A percentile compares a stretch with the other conserved stretches of the same genome.
phyloP scores from a whole-genome alignment of 2,888 invertebrate species.

The Euclidia mi region DNA sequence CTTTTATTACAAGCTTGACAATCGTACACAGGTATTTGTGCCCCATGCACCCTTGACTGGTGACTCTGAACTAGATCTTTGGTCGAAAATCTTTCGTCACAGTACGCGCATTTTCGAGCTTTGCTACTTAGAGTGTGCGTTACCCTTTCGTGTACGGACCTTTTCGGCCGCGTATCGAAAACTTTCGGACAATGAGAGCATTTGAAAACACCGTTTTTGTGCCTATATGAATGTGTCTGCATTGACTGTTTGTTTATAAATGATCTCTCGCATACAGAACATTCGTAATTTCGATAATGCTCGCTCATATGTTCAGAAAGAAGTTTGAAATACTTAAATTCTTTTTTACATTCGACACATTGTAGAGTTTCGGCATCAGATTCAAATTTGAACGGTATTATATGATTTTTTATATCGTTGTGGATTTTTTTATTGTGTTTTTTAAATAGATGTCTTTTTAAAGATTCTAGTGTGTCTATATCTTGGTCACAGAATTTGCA shows the following conservation, averaged over 20 bases:
- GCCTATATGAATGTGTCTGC: slow-evolving; percentile 55
- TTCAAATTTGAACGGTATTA: slow-evolving; percentile 76
- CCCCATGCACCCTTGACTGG: slow-evolving; percentile 63
- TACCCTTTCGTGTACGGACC: slow-evolving; percentile 71
- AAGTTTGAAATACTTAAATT: slow-evolving; percentile 68
- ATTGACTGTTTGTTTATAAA: slow-evolving; percentile 63
- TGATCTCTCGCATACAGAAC: slow-evolving; percentile 66
- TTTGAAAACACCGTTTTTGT: slow-evolving; percentile 52
- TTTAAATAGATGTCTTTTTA: slow-evolving; percentile 63
- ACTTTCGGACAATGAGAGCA: slow-evolving; percentile 74
- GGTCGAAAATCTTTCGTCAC: slow-evolving; percentile 65
- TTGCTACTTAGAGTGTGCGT: slow-evolving; percentile 62
- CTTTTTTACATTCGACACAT: slow-evolving; percentile 67
- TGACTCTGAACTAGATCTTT: slow-evolving; percentile 64
- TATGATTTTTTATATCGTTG: slow-evolving; percentile 69
- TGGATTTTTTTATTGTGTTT: slow-evolving; percentile 62
- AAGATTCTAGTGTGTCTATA: slow-evolving; percentile 58
- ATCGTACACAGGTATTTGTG: slow-evolving; percentile 51
- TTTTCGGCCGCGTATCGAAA: slow-evolving; percentile 70
- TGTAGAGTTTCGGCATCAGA: slow-evolving; percentile 53
- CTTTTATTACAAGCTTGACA: slow-evolving; percentile 68
- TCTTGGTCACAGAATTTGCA: slow-evolving; percentile 65
- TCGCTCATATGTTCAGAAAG: slow-evolving; percentile 75
- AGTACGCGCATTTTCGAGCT: slow-evolving; percentile 64
- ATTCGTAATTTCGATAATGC: slow-evolving; percentile 75